phyloP scores from a whole-genome alignment of 2,888 invertebrate species.

The Agrotis segetum region DNA sequence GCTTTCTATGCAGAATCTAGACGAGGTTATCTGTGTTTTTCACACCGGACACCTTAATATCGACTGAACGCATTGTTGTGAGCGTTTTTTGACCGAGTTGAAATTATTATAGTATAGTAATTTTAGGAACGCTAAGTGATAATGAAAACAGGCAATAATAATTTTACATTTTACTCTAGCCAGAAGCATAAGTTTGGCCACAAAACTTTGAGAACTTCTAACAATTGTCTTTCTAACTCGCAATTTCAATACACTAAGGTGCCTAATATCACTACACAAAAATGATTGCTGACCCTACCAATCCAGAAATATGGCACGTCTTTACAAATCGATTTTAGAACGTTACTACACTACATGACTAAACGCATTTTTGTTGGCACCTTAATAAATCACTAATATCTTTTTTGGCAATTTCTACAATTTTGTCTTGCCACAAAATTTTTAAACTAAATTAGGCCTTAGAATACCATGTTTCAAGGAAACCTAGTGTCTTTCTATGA shows the following conservation, averaged over 20 bases:
- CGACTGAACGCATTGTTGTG: too few species aligned
- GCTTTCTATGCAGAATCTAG: too few species aligned
- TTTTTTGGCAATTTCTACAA: conserved; percentile 34
- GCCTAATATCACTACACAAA: conserved; percentile 4
- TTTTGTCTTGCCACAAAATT: conserved; percentile 1
- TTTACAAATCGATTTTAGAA: conserved; percentile 1
- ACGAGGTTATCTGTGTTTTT: too few species aligned
- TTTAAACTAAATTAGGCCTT: background rate
- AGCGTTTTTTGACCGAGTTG: too few species aligned
- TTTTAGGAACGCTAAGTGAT: background rate
- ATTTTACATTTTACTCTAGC: background rate
- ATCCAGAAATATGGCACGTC: conserved; percentile 24
- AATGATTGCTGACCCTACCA: background rate
- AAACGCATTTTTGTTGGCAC: conserved; percentile 3
- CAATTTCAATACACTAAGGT: background rate
- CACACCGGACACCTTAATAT: too few species aligned
- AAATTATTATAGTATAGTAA: too few species aligned
- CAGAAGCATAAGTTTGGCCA: background rate
- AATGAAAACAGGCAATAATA: background rate
- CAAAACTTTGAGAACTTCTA: background rate
- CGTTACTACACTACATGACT: conserved; percentile 1
- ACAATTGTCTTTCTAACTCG: background rate
- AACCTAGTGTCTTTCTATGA: background rate
- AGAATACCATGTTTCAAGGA: background rate
- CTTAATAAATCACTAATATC: background rate